Conservation (phyloP, 2,888 invertebrate genomes). For the Spodoptera picta region DNA sequence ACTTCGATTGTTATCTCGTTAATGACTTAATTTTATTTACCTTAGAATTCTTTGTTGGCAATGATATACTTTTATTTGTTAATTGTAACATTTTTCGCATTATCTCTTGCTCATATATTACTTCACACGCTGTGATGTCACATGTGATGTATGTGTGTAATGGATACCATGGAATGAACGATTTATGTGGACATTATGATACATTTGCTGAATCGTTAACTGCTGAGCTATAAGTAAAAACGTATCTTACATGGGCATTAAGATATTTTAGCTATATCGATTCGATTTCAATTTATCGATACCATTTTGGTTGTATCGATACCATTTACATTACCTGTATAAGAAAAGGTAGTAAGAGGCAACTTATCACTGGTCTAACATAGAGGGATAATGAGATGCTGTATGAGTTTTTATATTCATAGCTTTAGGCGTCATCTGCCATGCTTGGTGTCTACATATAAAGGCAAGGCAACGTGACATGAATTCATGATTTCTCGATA, state of each 20-base stretch:
- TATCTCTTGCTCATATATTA: conserved; percentile 28
- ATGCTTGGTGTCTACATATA: conserved; percentile 22
- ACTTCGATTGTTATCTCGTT: conserved; percentile 50
- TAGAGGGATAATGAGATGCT: conserved; percentile 30
- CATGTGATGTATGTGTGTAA: conserved; percentile 45
- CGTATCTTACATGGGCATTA: conserved; percentile 36
- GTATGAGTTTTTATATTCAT: conserved; percentile 34
- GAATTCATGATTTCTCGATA: conserved; percentile 28
- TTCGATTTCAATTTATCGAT: conserved; percentile 22
- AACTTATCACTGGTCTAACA: conserved; percentile 14
- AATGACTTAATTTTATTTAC: conserved; percentile 59
- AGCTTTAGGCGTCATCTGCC: conserved; percentile 38
- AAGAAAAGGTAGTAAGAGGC: conserved; percentile 12
- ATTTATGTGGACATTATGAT: conserved; percentile 48
- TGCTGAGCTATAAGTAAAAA: conserved; percentile 27
- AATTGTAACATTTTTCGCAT: conserved; percentile 48
- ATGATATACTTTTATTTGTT: conserved; percentile 44
- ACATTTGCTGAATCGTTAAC: conserved; percentile 27
- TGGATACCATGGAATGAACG: conserved; percentile 31
- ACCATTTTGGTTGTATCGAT: conserved; percentile 24
- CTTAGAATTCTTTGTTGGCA: conserved; percentile 51
- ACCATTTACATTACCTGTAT: conserved; percentile 20
- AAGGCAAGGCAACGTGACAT: conserved; percentile 15
- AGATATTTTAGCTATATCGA: conserved; percentile 38
- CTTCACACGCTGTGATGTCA: conserved; percentile 47